These are phyloP conservation scores for Formica selysi DNA, from an alignment of 1,140 invertebrate species.

Conservation along the genomic window DNA sequence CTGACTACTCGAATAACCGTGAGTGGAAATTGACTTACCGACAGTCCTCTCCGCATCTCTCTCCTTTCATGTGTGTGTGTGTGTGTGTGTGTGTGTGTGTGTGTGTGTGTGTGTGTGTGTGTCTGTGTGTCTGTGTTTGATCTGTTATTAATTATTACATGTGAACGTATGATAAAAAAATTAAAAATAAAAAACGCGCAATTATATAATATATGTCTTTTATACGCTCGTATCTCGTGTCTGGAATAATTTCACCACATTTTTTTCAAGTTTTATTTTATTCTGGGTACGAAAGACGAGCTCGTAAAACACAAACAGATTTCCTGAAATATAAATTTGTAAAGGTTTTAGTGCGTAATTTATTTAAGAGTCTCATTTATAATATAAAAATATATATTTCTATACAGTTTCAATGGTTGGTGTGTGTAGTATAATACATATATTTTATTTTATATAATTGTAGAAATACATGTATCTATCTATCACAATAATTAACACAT, in stretches of 20 bases:
- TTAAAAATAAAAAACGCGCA: neutral
- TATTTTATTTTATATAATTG: constrained; percentile 13
- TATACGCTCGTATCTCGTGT: neutral
- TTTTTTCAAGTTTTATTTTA: constrained; percentile 8
- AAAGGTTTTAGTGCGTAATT: constrained; percentile 25
- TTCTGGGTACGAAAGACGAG: neutral
- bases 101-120: too few species aligned
- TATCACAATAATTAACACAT: neutral
- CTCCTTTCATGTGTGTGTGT: neutral
- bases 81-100: too few species aligned
- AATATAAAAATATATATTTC: constrained; percentile 34
- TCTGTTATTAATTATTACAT: constrained; percentile 25
- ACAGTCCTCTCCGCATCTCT: constrained; percentile 11
- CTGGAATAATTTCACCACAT: neutral
- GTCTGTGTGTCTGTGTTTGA: neutral
- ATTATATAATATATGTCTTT: neutral
- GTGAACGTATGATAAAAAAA: neutral
- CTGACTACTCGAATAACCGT: constrained; percentile 54
- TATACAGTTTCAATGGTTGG: neutral
- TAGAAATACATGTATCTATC: neutral
- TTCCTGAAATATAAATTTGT: constrained; percentile 20
- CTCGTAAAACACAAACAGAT: neutral
- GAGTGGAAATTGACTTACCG: constrained; percentile 59
- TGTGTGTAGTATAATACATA: neutral
- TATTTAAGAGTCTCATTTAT: neutral